Evolutionary conservation across 2,888 invertebrate species (phyloP).

Genomic region (Drosophila hamatofila): DNA sequence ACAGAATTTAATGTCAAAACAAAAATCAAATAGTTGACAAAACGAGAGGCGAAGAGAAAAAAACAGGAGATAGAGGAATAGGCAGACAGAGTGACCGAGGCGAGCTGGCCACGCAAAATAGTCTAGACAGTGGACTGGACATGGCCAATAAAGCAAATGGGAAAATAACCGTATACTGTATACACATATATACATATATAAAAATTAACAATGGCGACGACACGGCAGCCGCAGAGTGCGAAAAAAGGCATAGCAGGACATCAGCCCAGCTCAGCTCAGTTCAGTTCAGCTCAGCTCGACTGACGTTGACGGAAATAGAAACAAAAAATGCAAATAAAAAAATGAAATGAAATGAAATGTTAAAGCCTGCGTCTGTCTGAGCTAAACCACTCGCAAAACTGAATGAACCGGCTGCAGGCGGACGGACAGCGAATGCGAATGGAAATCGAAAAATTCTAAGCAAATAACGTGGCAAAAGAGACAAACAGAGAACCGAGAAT

Average conservation of each 20-base stretch:
- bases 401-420: slow-evolving; percentile 44
- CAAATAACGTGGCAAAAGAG: slow-evolving; percentile 51
- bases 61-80: slow-evolving; percentile 16
- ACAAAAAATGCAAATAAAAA: slow-evolving; percentile 6
- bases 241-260: slow-evolving; percentile 48
- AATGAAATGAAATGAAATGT: slow-evolving; percentile 3
- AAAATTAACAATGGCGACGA: slow-evolving; percentile 78
- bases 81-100: slow-evolving; percentile 11
- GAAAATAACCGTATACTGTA: slow-evolving; percentile 55
- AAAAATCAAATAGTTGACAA: slow-evolving; percentile 58
- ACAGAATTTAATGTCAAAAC: slow-evolving; percentile 51
- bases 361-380: slow-evolving; percentile 42
- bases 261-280: slow-evolving; percentile 7
- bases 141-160: slow-evolving; percentile 77
- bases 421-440: slow-evolving; percentile 49
- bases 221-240: slow-evolving; percentile 65
- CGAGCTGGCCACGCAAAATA: slow-evolving; percentile 21
- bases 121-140: slow-evolving; percentile 62
- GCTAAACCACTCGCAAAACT: slow-evolving; percentile 40
- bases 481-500: slow-evolving; percentile 32
- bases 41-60: slow-evolving; percentile 18
- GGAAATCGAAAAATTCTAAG: slow-evolving; percentile 71
- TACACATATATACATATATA: slow-evolving; percentile 17
- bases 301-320: slow-evolving; percentile 42
- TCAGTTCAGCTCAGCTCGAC: slow-evolving; percentile 8